A percentile compares a stretch with the other conserved stretches of the same genome.
These are phyloP conservation scores for Diorhabda elongata DNA, from an alignment of 1,140 invertebrate genomes.

Conservation along the genomic window DNA sequence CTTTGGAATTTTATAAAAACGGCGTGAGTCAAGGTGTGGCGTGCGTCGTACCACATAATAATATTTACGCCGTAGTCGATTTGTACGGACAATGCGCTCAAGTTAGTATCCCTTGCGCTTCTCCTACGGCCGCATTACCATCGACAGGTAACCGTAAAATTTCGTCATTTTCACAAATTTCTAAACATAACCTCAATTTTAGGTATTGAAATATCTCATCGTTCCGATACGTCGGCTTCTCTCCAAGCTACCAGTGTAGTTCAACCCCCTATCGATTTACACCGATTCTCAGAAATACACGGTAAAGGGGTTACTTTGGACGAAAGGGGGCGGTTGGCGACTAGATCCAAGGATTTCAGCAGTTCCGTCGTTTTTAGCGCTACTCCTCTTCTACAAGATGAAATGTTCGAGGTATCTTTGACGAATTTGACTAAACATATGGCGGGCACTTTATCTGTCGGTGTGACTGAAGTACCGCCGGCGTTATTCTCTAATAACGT, in stretches of 20 bases:
- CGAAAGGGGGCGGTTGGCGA: conserved; percentile 64
- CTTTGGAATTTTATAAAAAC: conserved; percentile 86
- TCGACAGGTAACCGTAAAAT: conserved; percentile 14
- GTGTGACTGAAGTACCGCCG: conserved; percentile 62
- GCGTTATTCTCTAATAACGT: conserved; percentile 57
- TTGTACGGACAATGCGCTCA: conserved; percentile 92
- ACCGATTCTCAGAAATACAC: conserved; percentile 62
- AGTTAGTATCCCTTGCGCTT: conserved; percentile 57
- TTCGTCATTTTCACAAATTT: no score
- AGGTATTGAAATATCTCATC: conserved; percentile 17
- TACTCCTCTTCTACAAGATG: conserved; percentile 65
- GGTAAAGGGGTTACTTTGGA: conserved; percentile 69
- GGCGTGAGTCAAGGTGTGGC: conserved; percentile 86
- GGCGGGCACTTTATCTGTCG: conserved; percentile 72
- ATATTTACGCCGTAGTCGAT: conserved; percentile 91
- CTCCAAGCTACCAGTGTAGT: conserved; percentile 40
- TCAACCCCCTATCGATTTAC: conserved; percentile 37
- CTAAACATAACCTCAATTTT: background rate
- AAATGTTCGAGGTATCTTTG: conserved; percentile 68
- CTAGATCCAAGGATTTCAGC: conserved; percentile 59
- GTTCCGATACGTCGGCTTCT: conserved; percentile 43
- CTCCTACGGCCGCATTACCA: conserved; percentile 38
- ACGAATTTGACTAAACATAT: conserved; percentile 61
- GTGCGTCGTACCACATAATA: conserved; percentile 73
- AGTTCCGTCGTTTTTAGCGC: conserved; percentile 72